These are phyloP conservation scores for Stenoptilia bipunctidactyla DNA, from an alignment of 2,888 invertebrate species.

Conservation along the genomic window DNA sequence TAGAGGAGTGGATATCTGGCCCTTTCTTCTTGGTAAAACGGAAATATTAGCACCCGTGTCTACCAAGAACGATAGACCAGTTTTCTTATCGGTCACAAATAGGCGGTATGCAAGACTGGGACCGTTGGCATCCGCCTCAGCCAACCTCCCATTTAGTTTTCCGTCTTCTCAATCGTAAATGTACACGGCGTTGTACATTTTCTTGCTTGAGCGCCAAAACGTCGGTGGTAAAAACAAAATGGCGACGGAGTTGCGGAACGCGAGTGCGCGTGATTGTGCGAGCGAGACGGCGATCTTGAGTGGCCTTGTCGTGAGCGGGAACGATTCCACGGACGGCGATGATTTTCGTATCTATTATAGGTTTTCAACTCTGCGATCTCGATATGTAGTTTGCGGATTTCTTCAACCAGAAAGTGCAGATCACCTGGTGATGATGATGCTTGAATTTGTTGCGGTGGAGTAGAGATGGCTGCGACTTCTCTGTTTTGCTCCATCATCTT, in stretches of 20 bases:
- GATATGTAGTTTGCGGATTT: not conserved
- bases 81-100: constrained; percentile 10
- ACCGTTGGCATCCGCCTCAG: constrained; percentile 8
- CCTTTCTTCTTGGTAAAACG: not conserved
- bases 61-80: constrained; percentile 3
- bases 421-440: not conserved
- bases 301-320: not conserved
- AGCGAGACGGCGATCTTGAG: not conserved
- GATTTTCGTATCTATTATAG: not conserved
- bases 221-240: constrained; percentile 11
- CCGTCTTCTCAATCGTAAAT: not conserved
- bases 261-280: not conserved
- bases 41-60: constrained; percentile 1
- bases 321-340: not conserved
- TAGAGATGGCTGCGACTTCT: not conserved
- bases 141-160: constrained; percentile 7
- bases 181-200: constrained; percentile 5
- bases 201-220: constrained; percentile 9
- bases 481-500: not conserved
- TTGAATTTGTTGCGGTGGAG: not conserved
- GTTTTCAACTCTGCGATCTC: not conserved
- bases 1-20: not conserved
- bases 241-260: not conserved
- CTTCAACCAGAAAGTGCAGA: not conserved
- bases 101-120: constrained; percentile 8